These are phyloP conservation scores for Dromius quadrimaculatus DNA, from an alignment of 2,888 invertebrate genomes.

Conservation along the genomic window DNA sequence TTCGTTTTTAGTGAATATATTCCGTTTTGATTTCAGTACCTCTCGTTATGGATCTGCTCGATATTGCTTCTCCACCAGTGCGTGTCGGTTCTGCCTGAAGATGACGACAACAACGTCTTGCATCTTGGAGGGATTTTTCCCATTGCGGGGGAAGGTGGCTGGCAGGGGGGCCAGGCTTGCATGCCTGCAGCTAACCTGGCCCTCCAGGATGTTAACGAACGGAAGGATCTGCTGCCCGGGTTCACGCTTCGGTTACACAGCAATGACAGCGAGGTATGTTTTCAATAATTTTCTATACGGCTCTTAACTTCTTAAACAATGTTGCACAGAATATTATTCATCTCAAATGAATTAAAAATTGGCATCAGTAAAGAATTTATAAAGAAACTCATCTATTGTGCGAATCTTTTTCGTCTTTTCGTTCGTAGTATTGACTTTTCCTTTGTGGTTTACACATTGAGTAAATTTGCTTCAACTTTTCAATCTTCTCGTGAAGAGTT, in stretches of 20 bases:
- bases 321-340: too few relatives aligned
- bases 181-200: slow-evolving; percentile 98
- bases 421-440: too few relatives aligned
- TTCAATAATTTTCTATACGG: too few relatives aligned
- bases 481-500: too few relatives aligned
- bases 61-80: slow-evolving; percentile 61
- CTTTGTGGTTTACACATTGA: too few relatives aligned
- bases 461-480: too few relatives aligned
- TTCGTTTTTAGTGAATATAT: too few relatives aligned
- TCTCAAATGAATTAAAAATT: too few relatives aligned
- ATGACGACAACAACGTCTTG: slow-evolving; percentile 77
- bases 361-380: too few relatives aligned
- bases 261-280: slow-evolving; percentile 93
- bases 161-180: slow-evolving; percentile 99
- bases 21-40: slow-evolving; percentile 64
- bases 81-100: slow-evolving; percentile 56
- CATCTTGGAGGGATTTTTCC: slow-evolving; percentile 99
- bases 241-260: slow-evolving; percentile 92
- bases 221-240: slow-evolving; percentile 88
- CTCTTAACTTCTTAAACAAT: too few relatives aligned
- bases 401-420: too few relatives aligned
- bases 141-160: slow-evolving; percentile 94
- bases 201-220: slow-evolving; percentile 93
- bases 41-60: slow-evolving; percentile 64
- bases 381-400: too few relatives aligned